Conservation (phyloP, 2,113 vertebrate genomes). For the Sinocyclocheilus anophthalmus region DNA sequence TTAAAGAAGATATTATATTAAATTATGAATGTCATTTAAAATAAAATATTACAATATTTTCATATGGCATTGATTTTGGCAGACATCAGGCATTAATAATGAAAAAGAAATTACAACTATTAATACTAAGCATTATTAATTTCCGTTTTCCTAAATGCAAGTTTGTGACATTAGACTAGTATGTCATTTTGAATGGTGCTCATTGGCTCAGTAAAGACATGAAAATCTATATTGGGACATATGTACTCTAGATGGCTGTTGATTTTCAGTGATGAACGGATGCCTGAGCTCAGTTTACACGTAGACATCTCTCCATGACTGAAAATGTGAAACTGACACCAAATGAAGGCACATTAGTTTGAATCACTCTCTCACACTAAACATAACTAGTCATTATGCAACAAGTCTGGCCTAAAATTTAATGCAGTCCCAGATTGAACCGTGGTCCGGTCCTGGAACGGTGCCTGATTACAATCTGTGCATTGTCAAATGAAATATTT, state of each 20-base stretch:
- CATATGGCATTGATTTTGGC: neutral
- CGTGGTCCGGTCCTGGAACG: conserved; percentile 41
- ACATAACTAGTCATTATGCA: conserved; percentile 38
- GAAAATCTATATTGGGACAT: neutral
- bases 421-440: conserved; percentile 33
- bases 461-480: conserved; percentile 47
- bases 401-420: conserved; percentile 43
- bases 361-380: conserved; percentile 32
- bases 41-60: neutral
- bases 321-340: neutral
- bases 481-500: conserved; percentile 56
- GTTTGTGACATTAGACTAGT: neutral
- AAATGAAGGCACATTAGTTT: neutral
- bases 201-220: neutral
- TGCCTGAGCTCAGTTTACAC: neutral
- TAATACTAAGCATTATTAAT: neutral
- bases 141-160: neutral
- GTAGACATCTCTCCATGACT: neutral
- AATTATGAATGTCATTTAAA: neutral
- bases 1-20: neutral
- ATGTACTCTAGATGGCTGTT: neutral
- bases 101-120: neutral
- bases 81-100: neutral
- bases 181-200: neutral
- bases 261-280: neutral